These are phyloP conservation scores for Lagopus leucura DNA, from an alignment of 2,113 vertebrate genomes.

Conservation along the genomic window DNA sequence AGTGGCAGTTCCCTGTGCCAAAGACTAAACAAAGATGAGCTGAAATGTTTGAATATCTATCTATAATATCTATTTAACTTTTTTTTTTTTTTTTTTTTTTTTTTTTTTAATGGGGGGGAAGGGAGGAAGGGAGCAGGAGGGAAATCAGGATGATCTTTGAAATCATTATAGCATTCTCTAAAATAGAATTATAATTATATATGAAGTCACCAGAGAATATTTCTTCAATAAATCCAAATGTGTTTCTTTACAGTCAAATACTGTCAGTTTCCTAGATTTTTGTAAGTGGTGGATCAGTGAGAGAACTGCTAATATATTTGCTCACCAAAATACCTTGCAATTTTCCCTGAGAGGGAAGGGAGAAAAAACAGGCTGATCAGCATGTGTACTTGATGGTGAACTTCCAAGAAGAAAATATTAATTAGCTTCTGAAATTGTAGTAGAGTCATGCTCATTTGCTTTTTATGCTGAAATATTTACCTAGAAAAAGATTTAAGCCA, in stretches of 20 bases:
- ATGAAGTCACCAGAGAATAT: not conserved
- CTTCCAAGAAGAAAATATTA: not conserved
- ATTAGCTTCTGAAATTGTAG: not conserved
- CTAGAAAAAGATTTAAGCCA: not conserved
- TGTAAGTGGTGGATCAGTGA: not conserved
- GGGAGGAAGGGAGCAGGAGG: too few species aligned
- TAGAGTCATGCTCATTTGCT: not conserved
- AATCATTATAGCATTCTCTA: not conserved
- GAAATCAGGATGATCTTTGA: not conserved
- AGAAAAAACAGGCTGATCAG: not conserved
- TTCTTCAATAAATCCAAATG: not conserved
- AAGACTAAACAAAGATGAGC: not conserved
- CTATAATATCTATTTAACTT: not conserved
- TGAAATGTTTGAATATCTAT: not conserved
- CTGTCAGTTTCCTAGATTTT: not conserved
- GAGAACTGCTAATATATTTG: not conserved
- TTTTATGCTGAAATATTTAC: constrained; percentile 26
- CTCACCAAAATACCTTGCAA: not conserved
- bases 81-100: not conserved
- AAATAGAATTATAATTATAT: not conserved
- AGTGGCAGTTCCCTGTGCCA: not conserved
- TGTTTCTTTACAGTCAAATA: not conserved
- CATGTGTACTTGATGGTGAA: not conserved
- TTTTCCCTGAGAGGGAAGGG: not conserved
- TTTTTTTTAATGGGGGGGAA: not conserved